Conservation (phyloP, 2,888 invertebrate genomes). For the Dasypolia templi region DNA sequence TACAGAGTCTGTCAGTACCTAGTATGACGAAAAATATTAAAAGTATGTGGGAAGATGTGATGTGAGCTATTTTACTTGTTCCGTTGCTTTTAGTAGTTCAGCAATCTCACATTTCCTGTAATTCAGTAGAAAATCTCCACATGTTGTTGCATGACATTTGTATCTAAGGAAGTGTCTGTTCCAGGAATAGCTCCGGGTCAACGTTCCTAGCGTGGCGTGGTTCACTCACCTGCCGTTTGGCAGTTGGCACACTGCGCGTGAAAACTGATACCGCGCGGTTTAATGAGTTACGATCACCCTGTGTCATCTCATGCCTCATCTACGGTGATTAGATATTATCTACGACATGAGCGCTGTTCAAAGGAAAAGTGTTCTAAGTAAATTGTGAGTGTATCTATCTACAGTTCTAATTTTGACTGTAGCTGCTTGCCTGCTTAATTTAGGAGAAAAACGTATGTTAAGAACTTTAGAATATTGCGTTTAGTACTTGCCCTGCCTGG, state of each 20-base stretch:
- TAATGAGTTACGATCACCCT: constrained; percentile 49
- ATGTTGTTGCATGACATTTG: constrained; percentile 56
- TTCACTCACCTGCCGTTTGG: constrained; percentile 88
- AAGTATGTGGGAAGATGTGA: neutral
- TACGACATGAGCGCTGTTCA: constrained; percentile 5
- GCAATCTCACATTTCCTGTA: constrained; percentile 24
- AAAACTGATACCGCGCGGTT: constrained; percentile 78
- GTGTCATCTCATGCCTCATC: constrained; percentile 46
- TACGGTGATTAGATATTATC: constrained; percentile 31
- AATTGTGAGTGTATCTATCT: constrained; percentile 28
- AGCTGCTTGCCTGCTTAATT: neutral
- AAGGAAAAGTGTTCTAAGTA: constrained; percentile 24
- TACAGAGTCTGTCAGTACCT: neutral
- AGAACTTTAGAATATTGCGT: neutral
- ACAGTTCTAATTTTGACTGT: constrained; percentile 1
- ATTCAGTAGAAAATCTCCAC: constrained; percentile 29
- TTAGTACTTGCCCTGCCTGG: constrained; percentile 19
- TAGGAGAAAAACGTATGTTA: neutral
- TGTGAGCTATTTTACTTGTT: constrained; percentile 11
- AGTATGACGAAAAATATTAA: neutral
- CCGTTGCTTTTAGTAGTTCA: neutral
- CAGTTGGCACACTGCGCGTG: constrained; percentile 80
- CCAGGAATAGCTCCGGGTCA: constrained; percentile 85
- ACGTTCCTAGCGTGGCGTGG: constrained; percentile 76
- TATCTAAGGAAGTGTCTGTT: constrained; percentile 78